Evolutionary conservation across 1,140 invertebrate species (phyloP), one percentile per base, ranked within the genome.

Genomic region (Caenorhabditis briggsae): DNA sequence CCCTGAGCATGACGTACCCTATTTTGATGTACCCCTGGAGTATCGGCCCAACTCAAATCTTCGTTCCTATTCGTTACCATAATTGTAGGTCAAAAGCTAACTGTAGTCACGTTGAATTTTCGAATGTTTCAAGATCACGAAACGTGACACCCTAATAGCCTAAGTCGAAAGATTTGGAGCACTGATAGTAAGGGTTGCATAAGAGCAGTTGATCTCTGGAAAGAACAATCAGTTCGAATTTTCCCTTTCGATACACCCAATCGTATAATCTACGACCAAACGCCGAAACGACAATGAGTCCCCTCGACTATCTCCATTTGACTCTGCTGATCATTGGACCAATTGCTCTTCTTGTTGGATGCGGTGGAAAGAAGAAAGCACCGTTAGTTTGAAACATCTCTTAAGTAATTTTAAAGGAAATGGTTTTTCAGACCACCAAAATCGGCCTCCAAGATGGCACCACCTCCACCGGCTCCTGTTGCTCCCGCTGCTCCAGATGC

Each of bases 241-340:
- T 65, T 65, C 25, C 11, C 18, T 33, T 25, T 65, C 25, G 61
- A 65, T 65, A 65, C 61, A 65, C 25, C 11, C 20, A 65, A 59
- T 65, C 61, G 61, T 33, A 65, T 65, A 33, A 41, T 12, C 61
- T 65, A 33, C 61, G 61, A 41, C 61, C 11, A 65, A 65, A 33
- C 61, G 61, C 25, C 61, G 20, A 14, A 65, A 65, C 11, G 23
- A 65, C 61, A 25, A 65, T 65, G 61, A 65, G 25, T 25, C 61
- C 61, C 23, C 12, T 65, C 61, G 61, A 65, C 61, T 65, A 65
- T 16, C 25, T 65, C 23, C 61, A 65, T 18, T 18, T 65, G 9
- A 33, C 61, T 16, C 25, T 65, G 20, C 61, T 65, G 25, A 23
- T 65, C 25, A 25, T 65, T 18, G 61, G 23, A 9, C 61, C 61